Evolutionary conservation across 2,113 vertebrate genomes (phyloP), one percentile per base, ranked within the genome.

Genomic region (Azemiops feae): DNA sequence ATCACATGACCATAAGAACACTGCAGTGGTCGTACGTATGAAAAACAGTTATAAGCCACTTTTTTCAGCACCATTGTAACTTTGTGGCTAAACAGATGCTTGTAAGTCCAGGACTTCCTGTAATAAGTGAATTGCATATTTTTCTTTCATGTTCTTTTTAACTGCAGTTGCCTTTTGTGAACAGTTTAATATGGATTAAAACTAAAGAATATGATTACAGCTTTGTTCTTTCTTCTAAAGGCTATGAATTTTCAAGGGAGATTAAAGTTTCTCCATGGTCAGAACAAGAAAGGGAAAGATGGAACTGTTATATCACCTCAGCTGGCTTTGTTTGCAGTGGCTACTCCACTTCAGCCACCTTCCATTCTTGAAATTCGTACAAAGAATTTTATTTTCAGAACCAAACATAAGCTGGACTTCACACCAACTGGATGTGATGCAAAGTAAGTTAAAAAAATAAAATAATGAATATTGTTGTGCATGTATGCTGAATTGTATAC

Each of bases 401-500:
- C 98, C 60, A 98, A 98, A 93, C 98, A 98, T 97, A 99, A 98
- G 91, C 95, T 99, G 92, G 98, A 99, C 96, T 99, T 99, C 94
- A 98, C 98, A 0, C 98, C 98, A 45, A 98, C 88, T 52, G 98
- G 96, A 74, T 98, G 98, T 92, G 98, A 98, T 95, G 96, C 98
- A 95, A 98, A 98, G 98, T 99, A 97, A 93, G 98, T 96, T 7
- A 60, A 89, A 81, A 81, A 74, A 88, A 91, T 2, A 45, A 3
- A 20, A 58, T 30, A 14, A 39, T 52, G 27, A 60, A 86, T 39
- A 25, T 27, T 86, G 4, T 58, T 60, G 23, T 9, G 4, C 2
- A 20, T 30, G 1, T 20, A 3, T 88, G 8, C 14, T 74, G 14
- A 54, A 74, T 88, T 39, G 25, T 8, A 22, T 47, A 91, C 16